A percentile compares a stretch with the other conserved stretches of the same genome.
Evolutionary conservation across 2,888 invertebrate genomes (phyloP).

Genomic region (Brenthis hecate): DNA sequence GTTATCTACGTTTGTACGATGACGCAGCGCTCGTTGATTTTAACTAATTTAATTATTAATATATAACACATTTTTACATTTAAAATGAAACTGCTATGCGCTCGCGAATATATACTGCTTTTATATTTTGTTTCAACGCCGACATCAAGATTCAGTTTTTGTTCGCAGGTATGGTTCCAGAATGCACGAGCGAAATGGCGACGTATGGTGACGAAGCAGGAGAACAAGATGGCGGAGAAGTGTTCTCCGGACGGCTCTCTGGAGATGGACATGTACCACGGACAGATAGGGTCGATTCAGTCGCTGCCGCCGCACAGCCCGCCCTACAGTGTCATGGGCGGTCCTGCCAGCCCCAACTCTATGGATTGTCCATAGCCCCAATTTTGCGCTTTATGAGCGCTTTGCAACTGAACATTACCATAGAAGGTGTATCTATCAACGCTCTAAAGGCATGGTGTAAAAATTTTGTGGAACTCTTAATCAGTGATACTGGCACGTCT

Average conservation of each 20-base stretch:
- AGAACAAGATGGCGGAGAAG: constrained; percentile 88
- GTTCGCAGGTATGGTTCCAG: constrained; percentile 96
- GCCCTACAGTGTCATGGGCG: constrained; percentile 85
- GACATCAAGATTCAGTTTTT: constrained; percentile 58
- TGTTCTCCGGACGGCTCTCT: constrained; percentile 85
- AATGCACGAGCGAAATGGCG: constrained; percentile 97
- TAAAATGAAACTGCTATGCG: constrained; percentile 30
- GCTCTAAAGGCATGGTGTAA: constrained; percentile 38
- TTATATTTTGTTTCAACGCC: constrained; percentile 51
- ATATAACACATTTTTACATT: too few relatives aligned
- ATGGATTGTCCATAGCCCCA: constrained; percentile 87
- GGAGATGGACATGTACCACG: constrained; percentile 85
- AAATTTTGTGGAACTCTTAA: constrained; percentile 36
- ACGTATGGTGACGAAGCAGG: constrained; percentile 92
- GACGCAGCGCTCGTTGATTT: background rate
- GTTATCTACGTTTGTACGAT: background rate
- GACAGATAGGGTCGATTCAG: constrained; percentile 85
- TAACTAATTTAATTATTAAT: background rate
- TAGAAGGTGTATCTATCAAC: constrained; percentile 37
- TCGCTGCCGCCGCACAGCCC: constrained; percentile 87
- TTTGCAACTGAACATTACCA: constrained; percentile 47
- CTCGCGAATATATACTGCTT: constrained; percentile 53
- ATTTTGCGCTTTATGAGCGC: constrained; percentile 74
- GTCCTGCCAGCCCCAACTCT: constrained; percentile 86
- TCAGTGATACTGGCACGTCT: constrained; percentile 34